Percentiles rank a stretch among this genome's conserved stretches.
These are phyloP conservation scores for Patagioenas fasciata DNA, from an alignment of 2,113 vertebrate genomes.

Conservation along the genomic window DNA sequence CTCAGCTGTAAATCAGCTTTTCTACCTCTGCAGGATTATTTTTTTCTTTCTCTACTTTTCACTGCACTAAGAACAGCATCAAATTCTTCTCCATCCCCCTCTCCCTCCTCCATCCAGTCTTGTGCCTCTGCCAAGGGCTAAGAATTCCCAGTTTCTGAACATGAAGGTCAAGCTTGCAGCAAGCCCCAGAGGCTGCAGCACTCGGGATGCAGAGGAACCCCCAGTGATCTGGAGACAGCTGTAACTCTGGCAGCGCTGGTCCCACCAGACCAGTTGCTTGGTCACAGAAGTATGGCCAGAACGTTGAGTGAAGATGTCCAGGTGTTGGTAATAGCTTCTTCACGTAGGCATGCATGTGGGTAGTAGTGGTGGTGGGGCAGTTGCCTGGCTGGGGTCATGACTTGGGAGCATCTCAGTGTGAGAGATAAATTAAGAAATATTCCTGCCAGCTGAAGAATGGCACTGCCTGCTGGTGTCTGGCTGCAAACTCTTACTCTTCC, in stretches of 20 bases:
- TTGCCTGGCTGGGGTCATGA: neutral
- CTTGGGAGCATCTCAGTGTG: neutral
- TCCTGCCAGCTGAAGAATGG: conserved; percentile 2
- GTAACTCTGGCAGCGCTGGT: rapidly evolving
- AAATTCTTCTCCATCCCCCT: neutral
- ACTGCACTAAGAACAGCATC: neutral
- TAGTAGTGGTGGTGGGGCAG: no score
- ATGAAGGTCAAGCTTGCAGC: neutral
- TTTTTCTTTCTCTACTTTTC: neutral
- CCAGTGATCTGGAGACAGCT: neutral
- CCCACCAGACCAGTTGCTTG: neutral
- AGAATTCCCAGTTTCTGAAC: neutral
- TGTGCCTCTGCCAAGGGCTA: neutral
- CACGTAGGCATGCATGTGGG: rapidly evolving
- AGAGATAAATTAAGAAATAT: neutral
- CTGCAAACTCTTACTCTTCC: neutral
- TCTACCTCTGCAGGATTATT: neutral
- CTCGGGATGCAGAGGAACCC: neutral
- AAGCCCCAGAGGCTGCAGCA: neutral
- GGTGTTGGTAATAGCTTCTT: neutral
- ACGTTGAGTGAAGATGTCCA: rapidly evolving
- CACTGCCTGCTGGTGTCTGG: neutral
- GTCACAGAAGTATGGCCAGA: rapidly evolving
- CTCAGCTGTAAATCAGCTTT: conserved; percentile 7
- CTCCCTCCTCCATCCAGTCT: neutral